These are phyloP conservation scores for Acanthosepion esculentum DNA, from an alignment of 2,888 invertebrate genomes.

Conservation along the genomic window DNA sequence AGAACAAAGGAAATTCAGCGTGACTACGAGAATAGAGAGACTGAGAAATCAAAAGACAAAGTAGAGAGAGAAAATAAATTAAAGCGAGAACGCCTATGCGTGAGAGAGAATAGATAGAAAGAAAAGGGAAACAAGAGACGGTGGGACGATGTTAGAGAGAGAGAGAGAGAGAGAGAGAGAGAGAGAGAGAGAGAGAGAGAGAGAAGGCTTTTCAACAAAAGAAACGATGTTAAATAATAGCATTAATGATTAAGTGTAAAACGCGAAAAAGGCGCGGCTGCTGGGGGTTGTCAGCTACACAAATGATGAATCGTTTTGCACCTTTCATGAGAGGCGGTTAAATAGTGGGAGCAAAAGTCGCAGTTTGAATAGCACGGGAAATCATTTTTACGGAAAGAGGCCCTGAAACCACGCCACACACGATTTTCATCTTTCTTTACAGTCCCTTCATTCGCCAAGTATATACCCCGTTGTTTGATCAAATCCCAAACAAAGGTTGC, in stretches of 20 bases:
- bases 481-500: no score
- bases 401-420: no score
- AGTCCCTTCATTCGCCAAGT: no score
- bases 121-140: conserved; percentile 41
- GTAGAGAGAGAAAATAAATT: not conserved
- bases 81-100: no score
- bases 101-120: not conserved
- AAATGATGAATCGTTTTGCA: conserved; percentile 22
- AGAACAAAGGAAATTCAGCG: no score
- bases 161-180: conserved; percentile 37
- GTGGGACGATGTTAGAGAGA: not conserved
- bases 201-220: not conserved
- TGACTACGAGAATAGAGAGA: no score
- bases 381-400: no score
- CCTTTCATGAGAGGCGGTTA: not conserved
- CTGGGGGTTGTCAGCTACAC: not conserved
- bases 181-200: conserved; percentile 23
- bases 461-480: no score
- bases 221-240: not conserved
- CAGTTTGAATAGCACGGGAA: not conserved
- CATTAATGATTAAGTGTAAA: conserved; percentile 5
- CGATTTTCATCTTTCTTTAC: no score
- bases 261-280: not conserved
- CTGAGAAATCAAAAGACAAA: not conserved
- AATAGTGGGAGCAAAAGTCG: conserved; percentile 1